Evolutionary conservation across 1,140 invertebrate genomes (phyloP).

Genomic region (Brachionus asplanchnoidis): DNA sequence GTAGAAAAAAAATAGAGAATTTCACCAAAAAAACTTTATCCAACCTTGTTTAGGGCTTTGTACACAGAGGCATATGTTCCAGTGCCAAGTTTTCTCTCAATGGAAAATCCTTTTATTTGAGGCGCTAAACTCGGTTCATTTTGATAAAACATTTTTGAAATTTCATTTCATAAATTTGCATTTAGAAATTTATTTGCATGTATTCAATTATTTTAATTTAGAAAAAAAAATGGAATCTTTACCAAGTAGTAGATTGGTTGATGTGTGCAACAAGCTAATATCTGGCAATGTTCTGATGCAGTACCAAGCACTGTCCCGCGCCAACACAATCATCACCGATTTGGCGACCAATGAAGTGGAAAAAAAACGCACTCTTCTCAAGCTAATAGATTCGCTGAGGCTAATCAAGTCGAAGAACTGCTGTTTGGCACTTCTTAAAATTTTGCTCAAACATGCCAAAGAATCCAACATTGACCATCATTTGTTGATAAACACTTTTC

Average conservation of each 20-base stretch:
- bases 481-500: background rate
- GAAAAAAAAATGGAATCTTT: constrained; percentile 38
- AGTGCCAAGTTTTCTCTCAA: constrained; percentile 70
- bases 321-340: background rate
- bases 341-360: background rate
- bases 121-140: background rate
- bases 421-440: background rate
- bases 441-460: background rate
- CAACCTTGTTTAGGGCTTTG: constrained; percentile 62
- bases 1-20: background rate
- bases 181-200: background rate
- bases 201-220: background rate
- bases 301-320: background rate
- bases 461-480: background rate
- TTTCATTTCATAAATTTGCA: constrained; percentile 8
- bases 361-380: background rate
- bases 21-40: background rate
- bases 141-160: constrained; percentile 33
- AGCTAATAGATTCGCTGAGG: background rate
- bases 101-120: constrained; percentile 48
- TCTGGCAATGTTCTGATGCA: background rate
- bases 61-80: constrained; percentile 83
- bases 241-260: constrained; percentile 17
- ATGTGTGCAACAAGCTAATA: background rate
- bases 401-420: constrained; percentile 18